phyloP scores from a whole-genome alignment of 2,888 invertebrate genomes.

The Heliconius charithonia region DNA sequence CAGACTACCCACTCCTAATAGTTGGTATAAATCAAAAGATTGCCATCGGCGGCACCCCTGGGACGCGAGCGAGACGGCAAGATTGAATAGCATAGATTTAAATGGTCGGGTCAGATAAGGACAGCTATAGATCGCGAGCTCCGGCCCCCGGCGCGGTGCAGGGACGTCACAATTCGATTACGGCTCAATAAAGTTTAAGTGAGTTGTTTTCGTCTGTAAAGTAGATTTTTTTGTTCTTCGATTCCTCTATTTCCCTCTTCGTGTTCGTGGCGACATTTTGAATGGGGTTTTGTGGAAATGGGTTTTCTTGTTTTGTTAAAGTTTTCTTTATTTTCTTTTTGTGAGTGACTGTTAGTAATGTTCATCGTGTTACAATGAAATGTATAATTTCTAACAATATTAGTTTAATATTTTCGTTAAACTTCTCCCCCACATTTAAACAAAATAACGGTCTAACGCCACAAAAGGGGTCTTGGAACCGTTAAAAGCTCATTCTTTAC shows the following conservation, averaged over 20 bases:
- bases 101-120: constrained; percentile 82
- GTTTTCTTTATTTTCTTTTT: constrained; percentile 6
- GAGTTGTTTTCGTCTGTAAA: constrained; percentile 84
- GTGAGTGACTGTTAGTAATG: not conserved
- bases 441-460: constrained; percentile 40
- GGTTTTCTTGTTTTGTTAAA: constrained; percentile 17
- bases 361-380: constrained; percentile 2
- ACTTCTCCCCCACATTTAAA: not conserved
- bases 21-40: constrained; percentile 85
- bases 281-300: constrained; percentile 19
- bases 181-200: constrained; percentile 84
- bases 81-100: constrained; percentile 84
- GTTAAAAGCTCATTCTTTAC: constrained; percentile 73
- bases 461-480: constrained; percentile 51
- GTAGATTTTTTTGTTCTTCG: constrained; percentile 79
- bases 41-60: constrained; percentile 83
- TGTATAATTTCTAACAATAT: not conserved
- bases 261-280: constrained; percentile 24
- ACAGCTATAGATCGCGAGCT: constrained; percentile 76
- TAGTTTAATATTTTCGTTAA: not conserved
- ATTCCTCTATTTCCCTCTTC: constrained; percentile 69
- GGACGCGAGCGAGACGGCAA: constrained; percentile 82
- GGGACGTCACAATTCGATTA: constrained; percentile 84
- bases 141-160: constrained; percentile 68
- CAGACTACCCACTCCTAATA: constrained; percentile 82